Conservation (phyloP, 1,140 invertebrate genomes). For the Amyelois transitella region DNA sequence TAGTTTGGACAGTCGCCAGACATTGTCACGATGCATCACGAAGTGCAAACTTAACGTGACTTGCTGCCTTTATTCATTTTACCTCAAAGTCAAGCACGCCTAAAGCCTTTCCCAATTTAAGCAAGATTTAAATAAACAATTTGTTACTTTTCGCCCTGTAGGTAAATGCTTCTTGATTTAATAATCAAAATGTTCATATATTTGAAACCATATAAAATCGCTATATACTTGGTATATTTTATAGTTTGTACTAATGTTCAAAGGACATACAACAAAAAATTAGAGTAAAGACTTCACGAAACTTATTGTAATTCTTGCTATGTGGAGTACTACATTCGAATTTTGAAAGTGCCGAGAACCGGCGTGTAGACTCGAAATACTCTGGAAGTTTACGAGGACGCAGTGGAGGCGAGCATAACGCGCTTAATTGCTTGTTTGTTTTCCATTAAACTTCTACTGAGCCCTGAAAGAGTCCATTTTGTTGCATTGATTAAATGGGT, state of each 20-base stretch:
- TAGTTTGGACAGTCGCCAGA: constrained; percentile 1
- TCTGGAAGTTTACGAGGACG: constrained; percentile 11
- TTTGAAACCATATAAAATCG: too few species aligned
- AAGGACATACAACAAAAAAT: not conserved
- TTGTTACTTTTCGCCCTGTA: too few species aligned
- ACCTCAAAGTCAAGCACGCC: not conserved
- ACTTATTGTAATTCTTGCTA: constrained; percentile 1
- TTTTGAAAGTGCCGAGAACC: constrained; percentile 10
- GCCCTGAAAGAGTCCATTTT: not conserved
- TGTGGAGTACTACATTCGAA: constrained; percentile 1
- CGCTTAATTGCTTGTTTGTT: constrained; percentile 25
- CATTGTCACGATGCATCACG: not conserved
- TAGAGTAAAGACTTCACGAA: not conserved
- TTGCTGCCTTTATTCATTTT: not conserved
- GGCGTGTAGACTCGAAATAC: constrained; percentile 9
- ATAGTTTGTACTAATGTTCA: too few species aligned
- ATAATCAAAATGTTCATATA: too few species aligned
- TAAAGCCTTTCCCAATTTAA: not conserved
- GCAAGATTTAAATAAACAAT: too few species aligned
- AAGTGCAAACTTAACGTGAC: not conserved
- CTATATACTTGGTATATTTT: too few species aligned
- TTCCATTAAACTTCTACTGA: constrained; percentile 22
- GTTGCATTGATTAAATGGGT: not conserved
- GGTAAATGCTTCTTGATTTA: too few species aligned
- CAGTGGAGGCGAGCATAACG: constrained; percentile 3